phyloP scores from a whole-genome alignment of 2,797 vertebrate genomes.

The Anableps anableps region DNA sequence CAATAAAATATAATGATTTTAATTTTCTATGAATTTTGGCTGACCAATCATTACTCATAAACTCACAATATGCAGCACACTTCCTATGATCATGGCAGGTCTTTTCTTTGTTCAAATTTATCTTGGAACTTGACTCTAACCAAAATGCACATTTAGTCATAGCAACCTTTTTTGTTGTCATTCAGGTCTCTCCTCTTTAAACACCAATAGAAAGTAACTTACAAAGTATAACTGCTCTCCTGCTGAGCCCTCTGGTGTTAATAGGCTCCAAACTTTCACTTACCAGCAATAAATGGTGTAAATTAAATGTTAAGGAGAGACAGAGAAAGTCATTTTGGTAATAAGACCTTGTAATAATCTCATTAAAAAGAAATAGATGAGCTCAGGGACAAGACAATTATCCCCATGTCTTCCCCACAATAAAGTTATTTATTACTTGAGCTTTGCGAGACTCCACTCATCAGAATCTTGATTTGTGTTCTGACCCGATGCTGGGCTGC shows the following conservation, averaged over 20 bases:
- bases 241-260: slow-evolving; percentile 48
- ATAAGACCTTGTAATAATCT: slow-evolving; percentile 59
- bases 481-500: slow-evolving; percentile 36
- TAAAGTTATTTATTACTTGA: slow-evolving; percentile 56
- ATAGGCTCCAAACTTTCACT: slow-evolving; percentile 41
- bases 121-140: background rate
- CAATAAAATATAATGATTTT: background rate
- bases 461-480: slow-evolving; percentile 57
- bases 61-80: background rate
- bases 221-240: slow-evolving; percentile 27
- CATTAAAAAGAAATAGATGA: slow-evolving; percentile 54
- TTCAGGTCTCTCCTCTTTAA: slow-evolving; percentile 10
- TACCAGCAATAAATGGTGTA: slow-evolving; percentile 44
- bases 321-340: slow-evolving; percentile 56
- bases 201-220: slow-evolving; percentile 24
- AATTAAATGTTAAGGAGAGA: slow-evolving; percentile 54
- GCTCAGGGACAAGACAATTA: slow-evolving; percentile 43
- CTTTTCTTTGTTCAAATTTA: background rate
- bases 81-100: background rate
- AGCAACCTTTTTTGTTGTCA: background rate
- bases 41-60: background rate
- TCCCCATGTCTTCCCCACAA: slow-evolving; percentile 28
- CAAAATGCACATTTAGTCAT: background rate
- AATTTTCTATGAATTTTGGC: background rate
- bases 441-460: slow-evolving; percentile 49